Percentiles rank a stretch among this genome's conserved stretches.
These are phyloP conservation scores for Diarsia mendica DNA, from an alignment of 2,888 invertebrate genomes.

Conservation along the genomic window DNA sequence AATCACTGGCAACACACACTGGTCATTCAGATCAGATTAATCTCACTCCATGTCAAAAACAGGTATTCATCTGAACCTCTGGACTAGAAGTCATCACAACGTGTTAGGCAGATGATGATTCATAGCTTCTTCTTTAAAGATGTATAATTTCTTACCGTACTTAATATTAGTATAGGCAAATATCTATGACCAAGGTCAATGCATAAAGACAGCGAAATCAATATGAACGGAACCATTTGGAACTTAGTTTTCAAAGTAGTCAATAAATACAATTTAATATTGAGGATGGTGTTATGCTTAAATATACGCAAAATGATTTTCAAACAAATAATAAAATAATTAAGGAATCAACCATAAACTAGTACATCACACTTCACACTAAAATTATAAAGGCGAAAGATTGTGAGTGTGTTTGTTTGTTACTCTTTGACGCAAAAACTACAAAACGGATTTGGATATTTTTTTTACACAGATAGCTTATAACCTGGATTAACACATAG, in stretches of 20 bases:
- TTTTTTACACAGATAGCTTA: too few species aligned
- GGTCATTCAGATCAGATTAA: too few species aligned
- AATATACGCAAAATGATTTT: neutral
- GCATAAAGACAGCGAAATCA: constrained; percentile 42
- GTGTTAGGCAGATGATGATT: too few species aligned
- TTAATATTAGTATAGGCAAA: neutral
- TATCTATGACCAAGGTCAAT: constrained; percentile 5
- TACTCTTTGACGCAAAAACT: too few species aligned
- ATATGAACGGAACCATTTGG: constrained; percentile 22
- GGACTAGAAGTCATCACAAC: neutral
- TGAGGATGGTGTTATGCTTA: constrained; percentile 8
- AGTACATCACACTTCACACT: too few species aligned
- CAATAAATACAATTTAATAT: constrained; percentile 28
- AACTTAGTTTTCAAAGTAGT: constrained; percentile 8
- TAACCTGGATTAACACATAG: too few species aligned
- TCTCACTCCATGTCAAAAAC: neutral
- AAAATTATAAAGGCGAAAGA: too few species aligned
- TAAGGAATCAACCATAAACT: too few species aligned
- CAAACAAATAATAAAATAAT: neutral
- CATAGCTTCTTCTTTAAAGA: too few species aligned
- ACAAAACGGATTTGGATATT: too few species aligned
- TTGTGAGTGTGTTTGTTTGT: too few species aligned
- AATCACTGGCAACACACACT: too few species aligned
- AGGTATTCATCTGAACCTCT: neutral
- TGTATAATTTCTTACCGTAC: neutral